Base-by-base conservation (phyloP, 2,888 invertebrate species). In the Axea sp. region DNA sequence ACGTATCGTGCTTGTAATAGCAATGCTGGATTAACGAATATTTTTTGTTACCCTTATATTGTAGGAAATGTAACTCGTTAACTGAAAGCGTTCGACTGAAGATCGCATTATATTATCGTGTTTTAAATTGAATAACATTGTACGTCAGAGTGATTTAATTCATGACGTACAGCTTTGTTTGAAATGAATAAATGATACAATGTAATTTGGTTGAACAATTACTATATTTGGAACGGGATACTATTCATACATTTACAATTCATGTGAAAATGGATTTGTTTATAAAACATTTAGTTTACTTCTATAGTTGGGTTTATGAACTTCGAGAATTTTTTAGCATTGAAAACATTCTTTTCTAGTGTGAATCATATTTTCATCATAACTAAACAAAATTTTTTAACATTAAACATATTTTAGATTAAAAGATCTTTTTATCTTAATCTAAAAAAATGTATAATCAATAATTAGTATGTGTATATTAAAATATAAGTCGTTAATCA, bases 81-180 rank as follows among this genome's bases (percentile, higher is more conserved):
- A 41, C 35, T 22, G 28, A 15, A 47, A 37, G 7, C 33, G 22
- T 57, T 49, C 15, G 26, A 47, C 31, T 33, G 47, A 45, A 65
- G 45, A 49, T 39, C 26, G 65, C 14, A 30, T 28, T 14, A 41
- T 57, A 47, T 47, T 55, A 47, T 31, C 12, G 49, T 47, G 41
- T 67, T 57, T 45, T 22, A 39, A 45, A 67, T 53, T 55, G 31
- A 57, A 67, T 55, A 67, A 47, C 28, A 47, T 17, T 57, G 55
- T 49, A 39, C 33, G 39, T 26, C 41, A 11, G 19, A 62, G 2
- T 41, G 33, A 30, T 31, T 41, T 51, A 31, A 62, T 51, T 39
- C 41, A 41, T 22, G 31, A 49, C 49, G 37, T 39, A 31, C 7
- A 28, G 28, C 24, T 39, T 47, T 49, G 26, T 49, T 49, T 37